Evolutionary conservation across 2,113 vertebrate species (phyloP).

Genomic region (Pao palembangensis): DNA sequence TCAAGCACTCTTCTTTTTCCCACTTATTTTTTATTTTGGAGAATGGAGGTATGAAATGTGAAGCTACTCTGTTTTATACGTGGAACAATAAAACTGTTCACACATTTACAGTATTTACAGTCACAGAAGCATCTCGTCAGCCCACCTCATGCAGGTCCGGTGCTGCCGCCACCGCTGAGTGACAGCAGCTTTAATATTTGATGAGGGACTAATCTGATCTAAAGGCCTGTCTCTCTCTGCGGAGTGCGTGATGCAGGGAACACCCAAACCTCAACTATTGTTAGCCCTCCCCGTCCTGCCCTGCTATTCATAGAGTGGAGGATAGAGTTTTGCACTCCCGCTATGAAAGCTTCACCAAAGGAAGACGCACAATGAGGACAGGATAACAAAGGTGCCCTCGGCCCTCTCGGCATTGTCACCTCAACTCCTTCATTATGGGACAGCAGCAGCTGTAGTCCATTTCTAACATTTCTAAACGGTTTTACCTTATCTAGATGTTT

Average conservation of each 20-base stretch:
- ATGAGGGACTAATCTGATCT: constrained; percentile 66
- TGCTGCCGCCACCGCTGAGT: constrained; percentile 45
- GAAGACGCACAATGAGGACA: constrained; percentile 64
- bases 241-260: constrained; percentile 64
- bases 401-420: constrained; percentile 54
- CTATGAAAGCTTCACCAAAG: constrained; percentile 54
- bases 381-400: constrained; percentile 57
- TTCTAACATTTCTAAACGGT: too few relatives aligned
- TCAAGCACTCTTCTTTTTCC: too few relatives aligned
- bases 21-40: too few relatives aligned
- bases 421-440: constrained; percentile 36
- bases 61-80: not conserved
- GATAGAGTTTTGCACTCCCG: constrained; percentile 63
- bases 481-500: too few relatives aligned
- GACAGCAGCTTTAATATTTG: constrained; percentile 68
- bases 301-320: constrained; percentile 60
- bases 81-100: not conserved
- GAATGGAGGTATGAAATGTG: too few relatives aligned
- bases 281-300: constrained; percentile 36
- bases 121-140: constrained; percentile 27
- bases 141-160: constrained; percentile 13
- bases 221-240: constrained; percentile 51
- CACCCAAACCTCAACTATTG: constrained; percentile 68
- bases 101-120: constrained; percentile 17
- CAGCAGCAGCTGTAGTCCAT: too few relatives aligned